A percentile compares a stretch with the other conserved stretches of the same genome.
Evolutionary conservation across 2,888 invertebrate species (phyloP).

Genomic region (Hirtodrosophila confusa): DNA sequence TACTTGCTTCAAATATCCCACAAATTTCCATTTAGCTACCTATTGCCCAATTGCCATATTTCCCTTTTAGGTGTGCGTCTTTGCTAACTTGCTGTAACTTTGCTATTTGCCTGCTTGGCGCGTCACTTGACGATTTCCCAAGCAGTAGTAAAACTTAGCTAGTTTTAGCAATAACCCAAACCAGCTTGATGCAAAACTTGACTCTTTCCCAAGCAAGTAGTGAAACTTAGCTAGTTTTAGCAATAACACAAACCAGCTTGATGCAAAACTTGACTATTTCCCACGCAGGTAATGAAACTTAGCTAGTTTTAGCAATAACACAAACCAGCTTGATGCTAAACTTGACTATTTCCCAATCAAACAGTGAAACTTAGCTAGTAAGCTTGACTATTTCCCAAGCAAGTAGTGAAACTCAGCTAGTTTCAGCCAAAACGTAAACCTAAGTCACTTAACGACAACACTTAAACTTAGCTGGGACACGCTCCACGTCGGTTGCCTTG

Average conservation of each 20-base stretch:
- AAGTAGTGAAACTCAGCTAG: not conserved
- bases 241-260: no score
- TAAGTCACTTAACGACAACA: not conserved
- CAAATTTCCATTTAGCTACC: no score
- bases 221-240: no score
- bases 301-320: no score
- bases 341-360: not conserved
- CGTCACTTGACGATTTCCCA: no score
- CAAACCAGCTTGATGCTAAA: no score
- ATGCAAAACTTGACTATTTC: no score
- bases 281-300: no score
- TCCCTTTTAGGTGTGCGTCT: not conserved
- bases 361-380: not conserved
- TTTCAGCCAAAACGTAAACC: conserved; percentile 4
- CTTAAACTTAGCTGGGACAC: conserved; percentile 2
- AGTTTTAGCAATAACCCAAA: no score
- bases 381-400: not conserved
- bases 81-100: not conserved
- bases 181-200: no score
- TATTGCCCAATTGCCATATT: not conserved
- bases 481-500: not conserved
- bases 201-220: no score
- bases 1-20: not conserved
- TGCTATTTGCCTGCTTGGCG: not conserved
- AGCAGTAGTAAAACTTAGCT: no score